A percentile compares a stretch with the other conserved stretches of the same genome.
These are phyloP conservation scores for Protosalanx chinensis DNA, from an alignment of 2,797 vertebrate genomes.

Conservation along the genomic window DNA sequence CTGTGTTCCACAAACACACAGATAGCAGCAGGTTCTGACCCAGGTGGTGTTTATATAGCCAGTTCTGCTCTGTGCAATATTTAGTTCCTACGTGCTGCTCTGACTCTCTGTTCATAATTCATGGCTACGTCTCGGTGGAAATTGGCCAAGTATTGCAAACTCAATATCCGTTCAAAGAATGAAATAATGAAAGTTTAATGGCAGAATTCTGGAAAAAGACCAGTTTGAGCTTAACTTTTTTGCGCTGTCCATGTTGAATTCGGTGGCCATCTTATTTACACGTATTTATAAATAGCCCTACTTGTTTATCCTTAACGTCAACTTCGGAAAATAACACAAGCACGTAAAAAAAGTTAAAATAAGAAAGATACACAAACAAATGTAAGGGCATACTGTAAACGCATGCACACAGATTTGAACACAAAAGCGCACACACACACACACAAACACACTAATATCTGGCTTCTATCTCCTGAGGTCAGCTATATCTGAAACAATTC, in stretches of 20 bases:
- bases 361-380: not conserved
- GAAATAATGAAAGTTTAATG: slow-evolving; percentile 47
- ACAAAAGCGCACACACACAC: slow-evolving; percentile 43
- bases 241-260: slow-evolving; percentile 20
- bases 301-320: slow-evolving; percentile 58
- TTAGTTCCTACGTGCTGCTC: slow-evolving; percentile 18
- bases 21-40: slow-evolving; percentile 35
- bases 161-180: slow-evolving; percentile 33
- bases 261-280: slow-evolving; percentile 30
- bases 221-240: slow-evolving; percentile 6
- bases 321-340: slow-evolving; percentile 60
- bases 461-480: not conserved
- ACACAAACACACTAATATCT: slow-evolving; percentile 4
- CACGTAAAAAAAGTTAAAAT: slow-evolving; percentile 6
- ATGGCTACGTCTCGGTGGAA: slow-evolving; percentile 11
- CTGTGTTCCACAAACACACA: slow-evolving; percentile 18
- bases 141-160: slow-evolving; percentile 41
- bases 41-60: slow-evolving; percentile 29
- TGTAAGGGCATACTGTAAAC: slow-evolving; percentile 24
- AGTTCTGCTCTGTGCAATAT: slow-evolving; percentile 22
- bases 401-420: slow-evolving; percentile 25
- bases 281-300: slow-evolving; percentile 40
- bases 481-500: slow-evolving; percentile 13
- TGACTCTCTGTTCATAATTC: slow-evolving; percentile 34
- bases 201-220: slow-evolving; percentile 22